A percentile compares a stretch with the other conserved stretches of the same genome.
Evolutionary conservation across 92 coral and sea anemone species (phyloP).

Genomic region (Palythoa grandiflora): DNA sequence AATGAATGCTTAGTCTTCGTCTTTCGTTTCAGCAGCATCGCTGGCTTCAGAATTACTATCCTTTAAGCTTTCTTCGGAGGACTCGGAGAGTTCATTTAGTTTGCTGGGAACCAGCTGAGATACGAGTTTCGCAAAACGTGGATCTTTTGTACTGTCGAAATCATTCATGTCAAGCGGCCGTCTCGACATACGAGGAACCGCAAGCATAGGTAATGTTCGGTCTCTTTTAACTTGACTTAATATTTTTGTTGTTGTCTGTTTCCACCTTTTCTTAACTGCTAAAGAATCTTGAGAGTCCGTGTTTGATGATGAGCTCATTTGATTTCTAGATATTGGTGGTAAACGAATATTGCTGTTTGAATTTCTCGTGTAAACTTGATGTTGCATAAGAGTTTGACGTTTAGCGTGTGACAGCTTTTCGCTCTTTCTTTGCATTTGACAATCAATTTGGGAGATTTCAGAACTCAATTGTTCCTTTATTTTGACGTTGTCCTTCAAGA

Average conservation of each 20-base stretch:
- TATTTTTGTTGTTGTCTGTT: background rate
- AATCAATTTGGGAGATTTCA: constrained; percentile 21
- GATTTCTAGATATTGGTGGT: constrained; percentile 11
- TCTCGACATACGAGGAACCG: background rate
- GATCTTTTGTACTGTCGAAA: constrained; percentile 36
- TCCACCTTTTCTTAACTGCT: constrained; percentile 12
- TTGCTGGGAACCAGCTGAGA: constrained; percentile 32
- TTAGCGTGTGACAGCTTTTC: constrained; percentile 14
- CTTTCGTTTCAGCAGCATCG: background rate
- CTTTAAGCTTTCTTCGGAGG: background rate
- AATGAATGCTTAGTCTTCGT: background rate
- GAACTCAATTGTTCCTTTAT: constrained; percentile 5
- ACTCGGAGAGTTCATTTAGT: background rate
- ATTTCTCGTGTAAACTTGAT: background rate
- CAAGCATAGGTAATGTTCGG: background rate
- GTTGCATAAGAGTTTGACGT: constrained; percentile 2
- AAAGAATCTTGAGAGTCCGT: background rate
- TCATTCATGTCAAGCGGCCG: background rate
- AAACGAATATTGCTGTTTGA: constrained; percentile 15
- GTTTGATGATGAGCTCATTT: background rate
- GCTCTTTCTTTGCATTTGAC: constrained; percentile 35
- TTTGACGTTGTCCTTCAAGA: constrained; percentile 45
- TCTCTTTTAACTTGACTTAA: constrained; percentile 1
- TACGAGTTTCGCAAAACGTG: constrained; percentile 42
- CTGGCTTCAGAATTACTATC: background rate